Conservation (phyloP, 2,888 invertebrate genomes). For the Endotricha flammealis region DNA sequence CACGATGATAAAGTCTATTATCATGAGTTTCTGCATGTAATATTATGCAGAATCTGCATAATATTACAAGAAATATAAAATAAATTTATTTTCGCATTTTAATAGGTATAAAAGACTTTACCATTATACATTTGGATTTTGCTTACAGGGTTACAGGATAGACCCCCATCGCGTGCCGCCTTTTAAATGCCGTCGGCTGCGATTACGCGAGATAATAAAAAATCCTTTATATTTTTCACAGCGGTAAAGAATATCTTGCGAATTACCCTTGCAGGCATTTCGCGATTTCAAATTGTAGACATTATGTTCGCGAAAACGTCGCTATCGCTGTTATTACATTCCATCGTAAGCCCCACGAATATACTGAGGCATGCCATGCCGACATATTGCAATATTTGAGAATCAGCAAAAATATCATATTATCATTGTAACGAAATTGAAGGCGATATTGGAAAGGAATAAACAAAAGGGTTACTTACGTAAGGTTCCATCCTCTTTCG, state of each 20-base stretch:
- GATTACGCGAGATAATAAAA: slow-evolving; percentile 38
- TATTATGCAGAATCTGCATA: too few relatives aligned
- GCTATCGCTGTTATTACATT: slow-evolving; percentile 61
- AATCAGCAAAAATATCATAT: slow-evolving; percentile 37
- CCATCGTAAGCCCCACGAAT: slow-evolving; percentile 35
- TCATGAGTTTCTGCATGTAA: too few relatives aligned
- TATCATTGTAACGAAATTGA: slow-evolving; percentile 30
- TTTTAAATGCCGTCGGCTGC: slow-evolving; percentile 25
- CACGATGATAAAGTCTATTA: too few relatives aligned
- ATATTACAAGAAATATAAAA: too few relatives aligned
- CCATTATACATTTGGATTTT: too few relatives aligned
- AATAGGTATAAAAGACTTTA: too few relatives aligned
- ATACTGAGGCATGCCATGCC: slow-evolving; percentile 26
- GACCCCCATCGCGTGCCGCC: too few relatives aligned
- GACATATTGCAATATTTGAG: slow-evolving; percentile 47
- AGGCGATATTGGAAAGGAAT: slow-evolving; percentile 36
- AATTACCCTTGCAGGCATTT: slow-evolving; percentile 48
- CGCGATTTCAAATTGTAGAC: slow-evolving; percentile 61
- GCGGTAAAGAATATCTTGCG: slow-evolving; percentile 43
- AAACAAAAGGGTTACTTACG: slow-evolving; percentile 33
- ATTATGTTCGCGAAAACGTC: slow-evolving; percentile 49
- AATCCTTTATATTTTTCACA: slow-evolving; percentile 41
- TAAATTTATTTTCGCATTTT: too few relatives aligned
- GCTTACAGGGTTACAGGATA: too few relatives aligned
- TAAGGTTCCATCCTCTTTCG: slow-evolving; percentile 11